These are phyloP conservation scores for Sturnira hondurensis DNA, from an alignment of 2,113 vertebrate species.

Conservation along the genomic window DNA sequence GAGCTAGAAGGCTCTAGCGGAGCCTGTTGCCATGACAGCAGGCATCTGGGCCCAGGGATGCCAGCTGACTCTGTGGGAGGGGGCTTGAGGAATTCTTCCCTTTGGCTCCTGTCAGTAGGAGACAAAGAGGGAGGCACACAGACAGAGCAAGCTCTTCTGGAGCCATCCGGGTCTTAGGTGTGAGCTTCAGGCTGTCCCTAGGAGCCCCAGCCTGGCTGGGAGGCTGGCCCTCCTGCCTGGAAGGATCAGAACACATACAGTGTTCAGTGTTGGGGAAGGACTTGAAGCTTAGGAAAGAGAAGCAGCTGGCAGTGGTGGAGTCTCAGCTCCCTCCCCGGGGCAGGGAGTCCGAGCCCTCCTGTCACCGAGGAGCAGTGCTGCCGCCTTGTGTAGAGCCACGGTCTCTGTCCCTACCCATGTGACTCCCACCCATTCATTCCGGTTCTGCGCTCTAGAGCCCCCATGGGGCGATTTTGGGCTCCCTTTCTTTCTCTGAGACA, in stretches of 20 bases:
- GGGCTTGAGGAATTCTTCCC: slow-evolving; percentile 53
- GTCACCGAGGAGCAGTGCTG: background rate
- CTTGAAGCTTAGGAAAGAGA: background rate
- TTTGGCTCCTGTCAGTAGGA: slow-evolving; percentile 40
- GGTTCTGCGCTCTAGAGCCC: background rate
- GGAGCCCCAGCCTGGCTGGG: background rate
- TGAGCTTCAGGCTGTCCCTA: background rate
- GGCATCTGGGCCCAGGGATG: slow-evolving; percentile 58
- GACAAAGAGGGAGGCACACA: slow-evolving; percentile 47
- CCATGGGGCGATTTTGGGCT: background rate
- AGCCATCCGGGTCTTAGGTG: background rate
- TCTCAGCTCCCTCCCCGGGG: background rate
- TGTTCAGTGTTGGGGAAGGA: background rate
- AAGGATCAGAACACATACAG: background rate
- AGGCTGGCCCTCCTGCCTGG: background rate
- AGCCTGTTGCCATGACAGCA: slow-evolving; percentile 69
- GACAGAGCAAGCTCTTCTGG: background rate
- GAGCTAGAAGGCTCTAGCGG: slow-evolving; percentile 38
- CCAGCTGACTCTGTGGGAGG: slow-evolving; percentile 54
- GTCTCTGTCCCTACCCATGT: background rate
- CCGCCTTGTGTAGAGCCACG: background rate
- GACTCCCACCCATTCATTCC: background rate
- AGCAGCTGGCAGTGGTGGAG: background rate
- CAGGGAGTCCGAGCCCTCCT: background rate
- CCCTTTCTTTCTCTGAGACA: background rate